Evolutionary conservation across 2,888 invertebrate genomes (phyloP), one percentile per base, ranked within the genome.

Genomic region (Zele albiditarsus): DNA sequence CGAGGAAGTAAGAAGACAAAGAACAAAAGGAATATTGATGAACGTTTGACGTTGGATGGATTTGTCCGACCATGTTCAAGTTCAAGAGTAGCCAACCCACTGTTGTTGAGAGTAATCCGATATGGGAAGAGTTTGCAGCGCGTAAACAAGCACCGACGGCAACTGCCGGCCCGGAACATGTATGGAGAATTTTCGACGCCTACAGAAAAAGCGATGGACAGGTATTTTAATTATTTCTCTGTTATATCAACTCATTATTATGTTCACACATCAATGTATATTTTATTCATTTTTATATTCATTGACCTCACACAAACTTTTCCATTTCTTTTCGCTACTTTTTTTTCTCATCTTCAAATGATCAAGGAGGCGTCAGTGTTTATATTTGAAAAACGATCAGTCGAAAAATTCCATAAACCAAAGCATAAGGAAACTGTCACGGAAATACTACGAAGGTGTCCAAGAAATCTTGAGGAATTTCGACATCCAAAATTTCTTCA

Each of bases 171-270:
- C 97, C 97, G 0, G 97, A 97, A 84, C 92, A 96, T 80, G 93
- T 96, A 65, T 98, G 98, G 98, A 94, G 94, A 85, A 95, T 98
- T 79, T 95, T 96, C 89, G 97, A 98, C 82, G 98, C 96, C 0
- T 94, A 94, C 85, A 91, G 96, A 82, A 97, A 96, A 89, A 94
- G 93, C 80, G 98, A 98, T 85, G 95, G 95, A 82, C 95, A 95
- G 95, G 98, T 98, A 23, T 49, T 27, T 20, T 12, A 33, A n/a
- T n/a, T 60, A 14, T 42, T 28, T 38, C n/a, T n/a, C n/a, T n/a
- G n/a, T n/a, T n/a, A n/a, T n/a, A n/a, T n/a, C n/a, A n/a, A n/a
- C n/a, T n/a, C n/a, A n/a, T n/a, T n/a, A n/a, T n/a, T 63, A 42
- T 58, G 6, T 20, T 6, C 28, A 27, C 25, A 5, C 57, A 58